Evolutionary conservation across 37 sponge, comb jelly and placozoan species (phyloP).

Genomic region (Ianthella basta): DNA sequence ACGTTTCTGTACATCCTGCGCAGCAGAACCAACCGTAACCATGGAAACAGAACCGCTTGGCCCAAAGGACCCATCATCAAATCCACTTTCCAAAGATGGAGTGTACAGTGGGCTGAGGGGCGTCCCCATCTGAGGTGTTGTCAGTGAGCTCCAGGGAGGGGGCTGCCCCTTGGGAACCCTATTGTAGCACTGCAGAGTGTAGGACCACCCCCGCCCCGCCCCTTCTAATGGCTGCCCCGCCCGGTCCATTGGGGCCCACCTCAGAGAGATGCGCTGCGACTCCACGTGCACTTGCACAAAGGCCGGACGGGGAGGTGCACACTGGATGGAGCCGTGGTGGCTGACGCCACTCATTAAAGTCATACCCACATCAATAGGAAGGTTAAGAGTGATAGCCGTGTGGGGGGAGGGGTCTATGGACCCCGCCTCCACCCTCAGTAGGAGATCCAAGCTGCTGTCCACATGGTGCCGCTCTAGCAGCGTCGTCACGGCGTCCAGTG

Average conservation of each 20-base stretch:
- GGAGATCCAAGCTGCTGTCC: conserved; percentile 40
- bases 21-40: conserved; percentile 20
- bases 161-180: conserved; percentile 45
- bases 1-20: background rate
- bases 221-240: conserved; percentile 19
- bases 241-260: conserved; percentile 41
- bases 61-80: conserved; percentile 48
- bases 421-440: conserved; percentile 26
- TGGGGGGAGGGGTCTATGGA: background rate
- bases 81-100: conserved; percentile 73
- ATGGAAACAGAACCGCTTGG: conserved; percentile 34
- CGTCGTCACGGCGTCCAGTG: conserved; percentile 64
- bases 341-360: background rate
- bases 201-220: conserved; percentile 36
- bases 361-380: conserved; percentile 2
- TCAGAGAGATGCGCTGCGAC: conserved; percentile 44
- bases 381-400: conserved; percentile 20
- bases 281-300: conserved; percentile 38
- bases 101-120: background rate
- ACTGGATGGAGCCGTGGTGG: conserved; percentile 71
- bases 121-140: conserved; percentile 12
- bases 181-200: conserved; percentile 61
- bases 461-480: conserved; percentile 68
- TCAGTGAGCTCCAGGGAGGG: background rate
- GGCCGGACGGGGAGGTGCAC: conserved; percentile 60